Percentiles rank a stretch among this genome's conserved stretches.
Conservation (phyloP, 2,797 vertebrate species). For the Scleropages formosus region DNA sequence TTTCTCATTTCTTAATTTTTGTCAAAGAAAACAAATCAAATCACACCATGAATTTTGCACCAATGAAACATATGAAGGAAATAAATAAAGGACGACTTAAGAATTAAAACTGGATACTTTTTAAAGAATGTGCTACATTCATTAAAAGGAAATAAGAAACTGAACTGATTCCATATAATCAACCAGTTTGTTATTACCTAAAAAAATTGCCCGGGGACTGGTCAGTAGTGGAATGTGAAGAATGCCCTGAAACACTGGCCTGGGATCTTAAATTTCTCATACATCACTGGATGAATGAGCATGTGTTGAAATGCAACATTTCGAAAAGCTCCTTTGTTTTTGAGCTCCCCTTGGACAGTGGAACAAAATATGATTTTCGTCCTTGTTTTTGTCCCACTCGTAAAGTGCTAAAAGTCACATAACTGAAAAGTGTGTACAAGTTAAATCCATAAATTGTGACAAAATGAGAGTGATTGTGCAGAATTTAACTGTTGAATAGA, state of each 20-base stretch:
- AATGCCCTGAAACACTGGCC: constrained; percentile 37
- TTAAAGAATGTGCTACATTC: too few species aligned
- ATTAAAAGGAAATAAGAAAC: too few species aligned
- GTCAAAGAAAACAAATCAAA: too few species aligned
- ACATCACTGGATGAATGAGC: constrained; percentile 18
- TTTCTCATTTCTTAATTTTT: too few species aligned
- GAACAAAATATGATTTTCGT: constrained; percentile 12
- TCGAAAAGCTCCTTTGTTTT: constrained; percentile 35
- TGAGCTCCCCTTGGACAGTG: background rate
- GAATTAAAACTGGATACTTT: too few species aligned
- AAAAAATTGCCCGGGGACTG: constrained; percentile 19
- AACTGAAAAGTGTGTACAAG: background rate
- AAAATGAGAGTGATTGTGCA: background rate
- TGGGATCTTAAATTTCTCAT: constrained; percentile 25
- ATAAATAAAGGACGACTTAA: too few species aligned
- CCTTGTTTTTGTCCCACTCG: constrained; percentile 9
- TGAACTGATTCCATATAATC: too few species aligned
- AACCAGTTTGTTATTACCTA: too few species aligned
- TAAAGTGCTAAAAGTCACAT: background rate
- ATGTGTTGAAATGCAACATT: constrained; percentile 15
- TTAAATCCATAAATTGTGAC: background rate
- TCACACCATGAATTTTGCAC: too few species aligned
- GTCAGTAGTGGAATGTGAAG: constrained; percentile 36
- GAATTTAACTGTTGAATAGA: background rate
- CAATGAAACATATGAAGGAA: too few species aligned